Evolutionary conservation across 1,140 invertebrate species (phyloP).

Genomic region (Chrysomallon squamiferum): DNA sequence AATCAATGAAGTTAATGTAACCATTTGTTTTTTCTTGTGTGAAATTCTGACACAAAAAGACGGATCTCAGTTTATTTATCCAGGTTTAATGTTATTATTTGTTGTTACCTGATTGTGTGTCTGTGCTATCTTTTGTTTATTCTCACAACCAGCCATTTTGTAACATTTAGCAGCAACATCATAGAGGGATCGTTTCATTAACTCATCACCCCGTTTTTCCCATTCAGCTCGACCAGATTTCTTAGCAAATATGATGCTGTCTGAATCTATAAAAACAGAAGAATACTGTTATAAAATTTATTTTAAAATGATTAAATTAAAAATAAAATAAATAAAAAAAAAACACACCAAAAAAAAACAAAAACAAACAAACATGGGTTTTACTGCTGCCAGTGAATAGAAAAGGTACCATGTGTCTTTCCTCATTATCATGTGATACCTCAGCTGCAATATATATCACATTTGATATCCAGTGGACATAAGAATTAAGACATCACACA

Average conservation of each 20-base stretch:
- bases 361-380: background rate
- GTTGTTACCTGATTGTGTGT: conserved; percentile 52
- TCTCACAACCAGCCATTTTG: conserved; percentile 24
- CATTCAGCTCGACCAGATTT: conserved; percentile 48
- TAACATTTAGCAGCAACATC: conserved; percentile 56
- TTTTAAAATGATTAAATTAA: conserved; percentile 4
- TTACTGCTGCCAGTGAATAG: background rate
- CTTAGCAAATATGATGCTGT: conserved; percentile 46
- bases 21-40: too few species aligned
- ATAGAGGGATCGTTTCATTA: conserved; percentile 48
- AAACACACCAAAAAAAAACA: background rate
- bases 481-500: too few species aligned
- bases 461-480: too few species aligned
- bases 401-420: background rate
- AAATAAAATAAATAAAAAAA: background rate
- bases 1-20: too few species aligned
- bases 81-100: too few species aligned
- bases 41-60: too few species aligned
- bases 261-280: too few species aligned
- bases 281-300: too few species aligned
- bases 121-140: conserved; percentile 39
- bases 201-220: conserved; percentile 49
- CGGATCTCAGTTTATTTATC: too few species aligned
- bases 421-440: background rate
- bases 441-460: background rate